These are phyloP conservation scores for Diachrysia chrysitis DNA, from an alignment of 2,888 invertebrate species.

Conservation along the genomic window DNA sequence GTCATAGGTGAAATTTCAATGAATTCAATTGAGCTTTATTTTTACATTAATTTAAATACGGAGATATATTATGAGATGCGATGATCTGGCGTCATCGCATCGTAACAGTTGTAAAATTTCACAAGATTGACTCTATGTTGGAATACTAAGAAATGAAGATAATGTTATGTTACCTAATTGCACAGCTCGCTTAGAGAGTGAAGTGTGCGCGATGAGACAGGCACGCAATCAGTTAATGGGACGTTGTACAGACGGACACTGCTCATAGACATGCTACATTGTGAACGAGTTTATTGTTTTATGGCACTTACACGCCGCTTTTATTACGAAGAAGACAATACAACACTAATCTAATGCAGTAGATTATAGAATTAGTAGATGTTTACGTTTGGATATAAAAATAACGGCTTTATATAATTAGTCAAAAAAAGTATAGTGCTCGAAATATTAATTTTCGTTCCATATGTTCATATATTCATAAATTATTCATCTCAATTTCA, in stretches of 20 bases:
- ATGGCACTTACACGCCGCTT: slow-evolving; percentile 15
- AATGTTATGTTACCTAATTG: slow-evolving; percentile 76
- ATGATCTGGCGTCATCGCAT: slow-evolving; percentile 41
- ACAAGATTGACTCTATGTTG: slow-evolving; percentile 65
- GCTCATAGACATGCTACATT: slow-evolving; percentile 34
- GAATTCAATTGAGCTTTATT: slow-evolving; percentile 24
- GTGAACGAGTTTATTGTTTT: slow-evolving; percentile 24
- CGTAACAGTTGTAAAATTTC: slow-evolving; percentile 65
- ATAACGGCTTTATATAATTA: not conserved
- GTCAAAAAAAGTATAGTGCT: not conserved
- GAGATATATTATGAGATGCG: slow-evolving; percentile 37
- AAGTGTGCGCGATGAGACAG: slow-evolving; percentile 48
- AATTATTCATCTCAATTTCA: slow-evolving; percentile 72
- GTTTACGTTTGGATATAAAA: not conserved
- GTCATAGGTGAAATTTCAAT: slow-evolving; percentile 36
- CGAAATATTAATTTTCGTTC: not conserved
- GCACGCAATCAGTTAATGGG: slow-evolving; percentile 69
- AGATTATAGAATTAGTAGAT: not conserved
- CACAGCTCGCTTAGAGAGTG: slow-evolving; percentile 68
- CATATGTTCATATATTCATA: not conserved
- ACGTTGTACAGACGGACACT: slow-evolving; percentile 44
- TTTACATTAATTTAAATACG: slow-evolving; percentile 39
- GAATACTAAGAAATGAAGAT: slow-evolving; percentile 68
- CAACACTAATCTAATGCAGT: not conserved
- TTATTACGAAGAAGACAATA: not conserved